A percentile compares a stretch with the other conserved stretches of the same genome.
Evolutionary conservation across 1,140 invertebrate species (phyloP).

Genomic region (Bombus superbus): DNA sequence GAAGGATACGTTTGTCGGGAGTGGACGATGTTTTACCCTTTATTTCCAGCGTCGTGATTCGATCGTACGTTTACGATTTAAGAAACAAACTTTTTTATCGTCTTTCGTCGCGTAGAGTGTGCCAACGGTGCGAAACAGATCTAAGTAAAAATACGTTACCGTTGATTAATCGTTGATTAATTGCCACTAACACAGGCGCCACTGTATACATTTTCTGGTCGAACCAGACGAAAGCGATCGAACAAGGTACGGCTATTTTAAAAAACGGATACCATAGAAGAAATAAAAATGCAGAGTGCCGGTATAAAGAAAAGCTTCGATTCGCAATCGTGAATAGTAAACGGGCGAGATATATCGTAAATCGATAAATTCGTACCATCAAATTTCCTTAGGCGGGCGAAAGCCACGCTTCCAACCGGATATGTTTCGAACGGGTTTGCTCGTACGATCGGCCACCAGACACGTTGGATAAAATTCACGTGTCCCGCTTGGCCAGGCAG

Average conservation of each 20-base stretch:
- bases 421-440: constrained; percentile 24
- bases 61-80: too few relatives aligned
- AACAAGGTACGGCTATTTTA: not conserved
- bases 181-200: too few relatives aligned
- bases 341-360: constrained; percentile 1
- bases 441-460: constrained; percentile 43
- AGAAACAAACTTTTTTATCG: too few relatives aligned
- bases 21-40: too few relatives aligned
- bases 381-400: constrained; percentile 14
- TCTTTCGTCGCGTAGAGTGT: too few relatives aligned
- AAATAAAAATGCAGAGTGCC: not conserved
- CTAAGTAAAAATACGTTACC: too few relatives aligned
- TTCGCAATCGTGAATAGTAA: not conserved
- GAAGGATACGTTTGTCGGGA: too few relatives aligned
- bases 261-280: not conserved
- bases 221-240: too few relatives aligned
- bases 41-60: too few relatives aligned
- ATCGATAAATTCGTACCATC: constrained; percentile 28
- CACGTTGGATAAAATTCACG: constrained; percentile 53
- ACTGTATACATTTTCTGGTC: too few relatives aligned
- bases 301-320: not conserved
- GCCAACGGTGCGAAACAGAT: too few relatives aligned
- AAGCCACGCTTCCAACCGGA: constrained; percentile 4
- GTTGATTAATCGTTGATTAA: too few relatives aligned
- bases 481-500: constrained; percentile 43